Evolutionary conservation across 2,888 invertebrate species (phyloP).

Genomic region (Pammene aurita): DNA sequence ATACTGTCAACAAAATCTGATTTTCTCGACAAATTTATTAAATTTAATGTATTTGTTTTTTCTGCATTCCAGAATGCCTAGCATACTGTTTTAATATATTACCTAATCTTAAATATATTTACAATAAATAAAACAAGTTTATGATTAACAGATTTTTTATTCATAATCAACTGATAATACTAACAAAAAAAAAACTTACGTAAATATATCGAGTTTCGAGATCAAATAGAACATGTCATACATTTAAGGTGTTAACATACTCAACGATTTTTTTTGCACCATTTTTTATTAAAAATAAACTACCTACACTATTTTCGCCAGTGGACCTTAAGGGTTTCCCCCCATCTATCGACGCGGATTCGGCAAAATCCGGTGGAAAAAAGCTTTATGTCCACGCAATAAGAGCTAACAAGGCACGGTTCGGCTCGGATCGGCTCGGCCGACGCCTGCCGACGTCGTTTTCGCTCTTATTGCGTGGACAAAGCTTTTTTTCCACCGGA

Average conservation of each 20-base stretch:
- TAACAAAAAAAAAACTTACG: not conserved
- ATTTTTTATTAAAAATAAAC: not conserved
- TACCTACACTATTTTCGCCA: not conserved
- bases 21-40: too few species aligned
- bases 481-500: too few species aligned
- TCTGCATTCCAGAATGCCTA: constrained; percentile 26
- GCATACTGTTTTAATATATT: constrained; percentile 17
- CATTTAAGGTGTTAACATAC: too few species aligned
- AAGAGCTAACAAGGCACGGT: too few species aligned
- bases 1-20: too few species aligned
- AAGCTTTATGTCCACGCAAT: too few species aligned
- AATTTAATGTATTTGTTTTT: not conserved
- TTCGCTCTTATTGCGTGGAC: too few species aligned
- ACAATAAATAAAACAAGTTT: constrained; percentile 15
- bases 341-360: too few species aligned
- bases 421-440: too few species aligned
- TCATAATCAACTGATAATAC: constrained; percentile 15
- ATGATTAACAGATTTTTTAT: constrained; percentile 9
- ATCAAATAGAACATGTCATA: not conserved
- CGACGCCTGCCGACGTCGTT: too few species aligned
- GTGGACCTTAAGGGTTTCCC: too few species aligned
- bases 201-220: not conserved
- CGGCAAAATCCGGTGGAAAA: too few species aligned
- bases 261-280: not conserved
- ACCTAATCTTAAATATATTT: constrained; percentile 11